A percentile compares a stretch with the other conserved stretches of the same genome.
Conservation (phyloP, 2,888 invertebrate genomes). For the Tanypteryx hageni region DNA sequence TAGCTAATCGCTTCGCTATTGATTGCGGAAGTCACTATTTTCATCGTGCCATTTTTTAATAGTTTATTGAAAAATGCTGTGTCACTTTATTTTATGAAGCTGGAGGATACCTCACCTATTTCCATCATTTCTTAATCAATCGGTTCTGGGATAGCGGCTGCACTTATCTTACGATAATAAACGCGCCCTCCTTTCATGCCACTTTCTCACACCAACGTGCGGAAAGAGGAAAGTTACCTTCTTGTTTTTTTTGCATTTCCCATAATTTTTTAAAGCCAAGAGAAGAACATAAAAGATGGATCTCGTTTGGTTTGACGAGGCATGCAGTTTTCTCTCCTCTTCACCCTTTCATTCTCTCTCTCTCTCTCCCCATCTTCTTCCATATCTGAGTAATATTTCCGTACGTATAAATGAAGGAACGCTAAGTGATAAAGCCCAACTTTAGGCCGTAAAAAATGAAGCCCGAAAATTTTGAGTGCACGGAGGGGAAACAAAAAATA, state of each 20-base stretch:
- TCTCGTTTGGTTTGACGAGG: slow-evolving; percentile 22
- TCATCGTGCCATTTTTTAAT: too few species aligned
- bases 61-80: too few species aligned
- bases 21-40: too few species aligned
- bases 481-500: slow-evolving; percentile 42
- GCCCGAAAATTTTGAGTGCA: slow-evolving; percentile 45
- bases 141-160: too few species aligned
- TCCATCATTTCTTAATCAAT: too few species aligned
- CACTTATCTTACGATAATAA: too few species aligned
- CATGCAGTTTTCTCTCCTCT: neutral
- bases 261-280: slow-evolving; percentile 13
- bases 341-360: neutral
- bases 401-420: slow-evolving; percentile 52
- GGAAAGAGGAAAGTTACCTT: slow-evolving; percentile 14
- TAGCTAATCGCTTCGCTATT: too few species aligned
- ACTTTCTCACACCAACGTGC: neutral
- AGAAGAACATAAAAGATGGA: slow-evolving; percentile 18
- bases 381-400: slow-evolving; percentile 33
- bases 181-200: neutral
- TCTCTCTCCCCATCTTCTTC: neutral
- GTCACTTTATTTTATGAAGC: too few species aligned
- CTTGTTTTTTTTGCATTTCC: slow-evolving; percentile 30
- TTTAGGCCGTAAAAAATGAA: slow-evolving; percentile 42
- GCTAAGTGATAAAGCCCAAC: slow-evolving; percentile 63
- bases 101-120: too few species aligned